Base-by-base conservation (phyloP, 2,113 vertebrate species). In the Cyanoderma ruficeps region DNA sequence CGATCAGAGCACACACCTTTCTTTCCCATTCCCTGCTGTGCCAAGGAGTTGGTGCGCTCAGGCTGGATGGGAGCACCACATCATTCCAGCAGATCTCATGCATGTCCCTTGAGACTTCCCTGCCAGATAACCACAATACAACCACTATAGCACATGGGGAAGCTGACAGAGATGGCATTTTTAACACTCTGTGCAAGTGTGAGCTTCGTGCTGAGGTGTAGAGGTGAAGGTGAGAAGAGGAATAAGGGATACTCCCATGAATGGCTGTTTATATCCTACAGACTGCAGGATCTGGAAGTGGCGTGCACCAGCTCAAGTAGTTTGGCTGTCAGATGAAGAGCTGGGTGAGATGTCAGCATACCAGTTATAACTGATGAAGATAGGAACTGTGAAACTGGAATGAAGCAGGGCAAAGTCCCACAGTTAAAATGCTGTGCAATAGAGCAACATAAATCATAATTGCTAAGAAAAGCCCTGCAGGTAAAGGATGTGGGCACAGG, bases 401-500 rank as follows among this genome's bases (percentile, higher is more conserved):
- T 74, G 88, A 94, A 71, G 78, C 65, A 69, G 87, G 85, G 71
- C 70, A 88, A 90, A 93, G 79, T 78, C 86, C 42, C 76, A 76
- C 85, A 86, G 56, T 89, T 85, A 70, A 90, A 95, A 67, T 28
- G 47, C 64, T 74, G 22, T 67, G 68, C 72, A 81, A 14, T 13
- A 80, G 33, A 87, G 64, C 47, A 83, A 33, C 0, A 0, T 75
- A 90, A 92, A 89, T 75, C 71, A 59, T 81, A 95, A 87, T 93
- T 94, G 60, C 76, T 78, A 81, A 63, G 63, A 90, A 89, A 86
- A 92, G 56, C 83, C 93, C 91, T 30, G 76, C 28, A 93, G 91
- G 86, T 95, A 90, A 83, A 90, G 90, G 86, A 94, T 96, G 83
- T 92, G 76, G 93, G 80, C 52, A 52, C 35, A 67, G 64, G 30